Percentiles rank a stretch among this genome's conserved stretches.
These are phyloP conservation scores for Zeugodacus cucurbitae DNA, from an alignment of 1,140 invertebrate genomes.

Conservation along the genomic window DNA sequence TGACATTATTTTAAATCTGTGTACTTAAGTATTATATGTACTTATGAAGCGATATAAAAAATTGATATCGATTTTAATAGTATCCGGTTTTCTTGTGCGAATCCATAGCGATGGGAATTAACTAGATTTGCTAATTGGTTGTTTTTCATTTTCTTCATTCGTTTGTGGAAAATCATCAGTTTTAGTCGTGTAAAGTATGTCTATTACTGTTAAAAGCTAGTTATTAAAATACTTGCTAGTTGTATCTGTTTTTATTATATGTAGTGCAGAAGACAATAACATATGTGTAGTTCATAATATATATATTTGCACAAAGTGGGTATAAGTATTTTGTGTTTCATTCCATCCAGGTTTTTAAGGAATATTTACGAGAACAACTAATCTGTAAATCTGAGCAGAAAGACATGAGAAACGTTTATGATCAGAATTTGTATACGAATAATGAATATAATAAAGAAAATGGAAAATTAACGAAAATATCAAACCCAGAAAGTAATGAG, in stretches of 20 bases:
- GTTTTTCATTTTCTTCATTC: background rate
- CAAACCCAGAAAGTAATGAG: constrained; percentile 65
- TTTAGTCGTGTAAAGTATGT: constrained; percentile 35
- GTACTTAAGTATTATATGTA: background rate
- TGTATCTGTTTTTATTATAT: background rate
- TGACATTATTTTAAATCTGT: background rate
- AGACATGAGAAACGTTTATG: background rate
- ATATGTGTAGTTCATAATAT: background rate
- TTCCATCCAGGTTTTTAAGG: background rate
- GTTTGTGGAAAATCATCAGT: background rate
- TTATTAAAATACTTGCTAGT: background rate
- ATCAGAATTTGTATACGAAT: no score
- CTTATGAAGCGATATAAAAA: background rate
- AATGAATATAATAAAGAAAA: background rate
- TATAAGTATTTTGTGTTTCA: background rate
- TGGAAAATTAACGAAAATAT: background rate
- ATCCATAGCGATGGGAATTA: background rate
- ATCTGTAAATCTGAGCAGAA: background rate
- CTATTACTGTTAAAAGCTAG: background rate
- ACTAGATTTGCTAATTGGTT: background rate
- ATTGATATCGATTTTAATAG: background rate
- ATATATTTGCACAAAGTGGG: background rate
- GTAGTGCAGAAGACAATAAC: background rate
- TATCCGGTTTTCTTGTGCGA: background rate
- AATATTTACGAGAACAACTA: background rate